phyloP scores from a whole-genome alignment of 2,888 invertebrate species.

The Catocala fraxini region DNA sequence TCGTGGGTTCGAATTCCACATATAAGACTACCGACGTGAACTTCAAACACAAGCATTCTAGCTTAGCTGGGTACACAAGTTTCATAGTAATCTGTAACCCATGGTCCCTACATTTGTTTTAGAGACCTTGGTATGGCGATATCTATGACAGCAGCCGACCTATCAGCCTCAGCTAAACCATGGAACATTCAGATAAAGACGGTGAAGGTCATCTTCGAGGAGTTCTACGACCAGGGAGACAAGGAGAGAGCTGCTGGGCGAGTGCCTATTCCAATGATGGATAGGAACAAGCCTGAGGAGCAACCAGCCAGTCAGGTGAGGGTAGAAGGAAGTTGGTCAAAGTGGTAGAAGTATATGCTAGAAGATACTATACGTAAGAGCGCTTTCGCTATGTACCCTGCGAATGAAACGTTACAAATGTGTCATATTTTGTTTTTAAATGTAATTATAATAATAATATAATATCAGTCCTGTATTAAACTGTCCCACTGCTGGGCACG shows the following conservation, averaged over 20 bases:
- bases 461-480: too few relatives aligned
- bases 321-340: neutral
- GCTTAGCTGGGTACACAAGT: too few relatives aligned
- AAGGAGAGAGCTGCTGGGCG: constrained; percentile 90
- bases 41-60: too few relatives aligned
- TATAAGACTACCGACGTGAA: too few relatives aligned
- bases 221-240: constrained; percentile 94
- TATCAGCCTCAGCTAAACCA: constrained; percentile 94
- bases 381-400: too few relatives aligned
- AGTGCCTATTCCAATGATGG: constrained; percentile 94
- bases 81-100: too few relatives aligned
- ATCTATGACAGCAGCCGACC: constrained; percentile 94
- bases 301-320: constrained; percentile 92
- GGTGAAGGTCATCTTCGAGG: constrained; percentile 93
- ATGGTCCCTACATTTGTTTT: constrained; percentile 9
- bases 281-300: constrained; percentile 90
- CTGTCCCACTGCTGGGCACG: too few relatives aligned
- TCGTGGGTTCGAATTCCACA: too few relatives aligned
- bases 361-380: neutral
- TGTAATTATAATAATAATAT: too few relatives aligned
- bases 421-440: too few relatives aligned
- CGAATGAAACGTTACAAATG: too few relatives aligned
- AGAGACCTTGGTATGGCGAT: constrained; percentile 91
- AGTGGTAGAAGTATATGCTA: too few relatives aligned
- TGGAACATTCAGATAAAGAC: constrained; percentile 94